A percentile compares a stretch with the other conserved stretches of the same genome.
These are phyloP conservation scores for Rhinella marina DNA, from an alignment of 2,797 vertebrate species.

Conservation along the genomic window DNA sequence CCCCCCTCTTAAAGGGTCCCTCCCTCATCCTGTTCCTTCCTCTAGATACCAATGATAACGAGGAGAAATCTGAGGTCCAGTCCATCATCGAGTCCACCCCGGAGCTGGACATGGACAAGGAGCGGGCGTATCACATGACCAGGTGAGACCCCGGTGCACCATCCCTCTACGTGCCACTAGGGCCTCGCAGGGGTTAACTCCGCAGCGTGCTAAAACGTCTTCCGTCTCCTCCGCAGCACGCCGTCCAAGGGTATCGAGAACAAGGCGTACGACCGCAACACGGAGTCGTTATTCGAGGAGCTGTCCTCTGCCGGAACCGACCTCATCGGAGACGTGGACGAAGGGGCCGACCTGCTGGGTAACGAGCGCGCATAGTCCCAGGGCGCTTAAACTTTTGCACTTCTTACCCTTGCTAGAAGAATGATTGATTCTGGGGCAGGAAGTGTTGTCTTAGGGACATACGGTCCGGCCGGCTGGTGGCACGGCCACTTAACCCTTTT, in stretches of 20 bases:
- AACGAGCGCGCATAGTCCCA: constrained; percentile 10
- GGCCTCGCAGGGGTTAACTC: background rate
- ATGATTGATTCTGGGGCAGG: background rate
- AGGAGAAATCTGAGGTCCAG: constrained; percentile 93
- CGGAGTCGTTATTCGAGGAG: constrained; percentile 96
- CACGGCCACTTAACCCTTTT: background rate
- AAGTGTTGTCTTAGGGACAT: background rate
- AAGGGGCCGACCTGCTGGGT: constrained; percentile 96
- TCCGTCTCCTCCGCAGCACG: constrained; percentile 79
- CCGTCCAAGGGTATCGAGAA: constrained; percentile 92
- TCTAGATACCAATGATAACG: constrained; percentile 79
- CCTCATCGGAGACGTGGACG: constrained; percentile 93
- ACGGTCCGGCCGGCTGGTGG: too few relatives aligned
- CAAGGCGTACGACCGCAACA: constrained; percentile 93
- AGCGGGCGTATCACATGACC: constrained; percentile 85
- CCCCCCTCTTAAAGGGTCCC: too few relatives aligned
- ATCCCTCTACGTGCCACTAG: background rate
- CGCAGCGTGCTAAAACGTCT: background rate
- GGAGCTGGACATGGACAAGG: constrained; percentile 93
- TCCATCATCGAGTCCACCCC: constrained; percentile 98
- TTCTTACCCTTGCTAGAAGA: background rate
- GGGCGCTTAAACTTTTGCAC: background rate
- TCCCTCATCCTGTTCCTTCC: background rate
- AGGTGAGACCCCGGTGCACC: constrained; percentile 75
- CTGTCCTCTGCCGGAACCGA: constrained; percentile 94